Percentiles rank a stretch among this genome's conserved stretches.
phyloP scores from a whole-genome alignment of 2,113 vertebrate species.

The Columbina picui region DNA sequence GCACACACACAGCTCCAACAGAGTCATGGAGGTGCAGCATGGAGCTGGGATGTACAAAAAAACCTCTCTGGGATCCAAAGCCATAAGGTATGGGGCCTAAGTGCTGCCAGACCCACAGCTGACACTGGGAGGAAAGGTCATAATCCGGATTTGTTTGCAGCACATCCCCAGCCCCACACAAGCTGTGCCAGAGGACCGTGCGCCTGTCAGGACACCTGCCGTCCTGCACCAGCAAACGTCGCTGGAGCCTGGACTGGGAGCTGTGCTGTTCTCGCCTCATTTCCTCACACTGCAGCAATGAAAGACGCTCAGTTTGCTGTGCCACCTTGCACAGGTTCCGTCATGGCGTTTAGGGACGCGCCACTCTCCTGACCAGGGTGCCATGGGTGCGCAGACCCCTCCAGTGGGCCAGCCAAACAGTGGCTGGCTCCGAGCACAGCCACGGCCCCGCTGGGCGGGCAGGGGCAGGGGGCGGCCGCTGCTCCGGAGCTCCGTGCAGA shows the following conservation, averaged over 20 bases:
- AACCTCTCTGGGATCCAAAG: neutral
- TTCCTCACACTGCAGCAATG: fast-evolving
- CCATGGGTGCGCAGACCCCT: fast-evolving
- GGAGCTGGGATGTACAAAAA: neutral
- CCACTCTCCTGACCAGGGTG: neutral
- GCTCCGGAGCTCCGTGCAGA: neutral
- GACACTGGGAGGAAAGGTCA: fast-evolving
- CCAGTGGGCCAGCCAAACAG: fast-evolving
- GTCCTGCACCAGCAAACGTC: fast-evolving
- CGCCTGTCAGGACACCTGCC: fast-evolving
- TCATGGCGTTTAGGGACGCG: fast-evolving
- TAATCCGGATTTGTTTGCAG: neutral
- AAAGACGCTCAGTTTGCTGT: fast-evolving
- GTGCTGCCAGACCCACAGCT: neutral
- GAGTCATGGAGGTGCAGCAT: fast-evolving
- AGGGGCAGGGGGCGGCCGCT: fast-evolving
- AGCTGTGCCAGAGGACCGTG: neutral
- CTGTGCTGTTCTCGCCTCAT: fast-evolving
- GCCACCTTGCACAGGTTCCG: neutral
- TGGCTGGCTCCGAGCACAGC: too few relatives aligned
- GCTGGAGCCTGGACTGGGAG: neutral
- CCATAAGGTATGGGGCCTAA: fast-evolving
- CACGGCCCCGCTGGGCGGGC: neutral
- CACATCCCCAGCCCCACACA: neutral
- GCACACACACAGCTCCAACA: neutral